Conservation (phyloP, 2,888 invertebrate genomes). For the Adineta ricciae region DNA sequence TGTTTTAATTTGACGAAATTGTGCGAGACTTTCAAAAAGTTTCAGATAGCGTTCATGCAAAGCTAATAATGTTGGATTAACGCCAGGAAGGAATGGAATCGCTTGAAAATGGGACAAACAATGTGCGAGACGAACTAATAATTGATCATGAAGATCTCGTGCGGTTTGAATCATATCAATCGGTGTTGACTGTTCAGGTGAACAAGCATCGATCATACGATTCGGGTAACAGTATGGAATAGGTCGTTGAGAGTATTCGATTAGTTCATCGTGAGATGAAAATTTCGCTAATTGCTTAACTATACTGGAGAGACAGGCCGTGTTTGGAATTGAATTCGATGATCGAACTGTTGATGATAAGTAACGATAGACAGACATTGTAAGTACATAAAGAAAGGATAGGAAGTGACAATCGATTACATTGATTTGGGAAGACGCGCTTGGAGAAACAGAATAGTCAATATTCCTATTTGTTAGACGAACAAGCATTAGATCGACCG, state of each 20-base stretch:
- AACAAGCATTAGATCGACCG: neutral
- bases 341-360: neutral
- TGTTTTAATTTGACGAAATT: neutral
- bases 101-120: neutral
- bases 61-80: neutral
- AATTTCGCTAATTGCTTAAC: slow-evolving; percentile 8
- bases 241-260: slow-evolving; percentile 6
- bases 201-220: neutral
- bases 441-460: no score
- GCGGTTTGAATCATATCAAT: neutral
- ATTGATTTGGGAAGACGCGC: no score
- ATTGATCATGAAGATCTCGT: neutral
- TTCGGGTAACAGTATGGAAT: neutral
- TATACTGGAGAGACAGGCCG: neutral
- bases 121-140: neutral
- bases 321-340: neutral
- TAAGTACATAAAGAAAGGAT: no score
- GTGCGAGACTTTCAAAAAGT: neutral
- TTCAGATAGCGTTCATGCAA: slow-evolving; percentile 15
- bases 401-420: no score
- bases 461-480: no score
- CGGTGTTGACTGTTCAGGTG: neutral
- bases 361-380: neutral
- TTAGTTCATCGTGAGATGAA: neutral
- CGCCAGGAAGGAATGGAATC: neutral